Evolutionary conservation across 2,113 vertebrate genomes (phyloP).

Genomic region (Girardinichthys multiradiatus): DNA sequence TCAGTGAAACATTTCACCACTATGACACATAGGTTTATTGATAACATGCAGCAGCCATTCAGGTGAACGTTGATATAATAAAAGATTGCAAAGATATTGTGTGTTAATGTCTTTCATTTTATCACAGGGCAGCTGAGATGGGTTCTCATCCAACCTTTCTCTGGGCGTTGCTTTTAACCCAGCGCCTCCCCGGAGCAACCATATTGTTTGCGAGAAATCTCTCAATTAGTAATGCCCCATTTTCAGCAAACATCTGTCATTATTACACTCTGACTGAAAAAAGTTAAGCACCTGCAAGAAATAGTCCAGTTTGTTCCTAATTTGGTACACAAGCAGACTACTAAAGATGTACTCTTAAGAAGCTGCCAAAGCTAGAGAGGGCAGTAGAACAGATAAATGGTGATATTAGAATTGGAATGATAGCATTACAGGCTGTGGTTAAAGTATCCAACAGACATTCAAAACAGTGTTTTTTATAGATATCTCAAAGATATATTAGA

Average conservation of each 20-base stretch:
- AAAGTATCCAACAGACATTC: no score
- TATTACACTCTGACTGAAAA: no score
- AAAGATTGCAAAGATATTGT: slow-evolving; percentile 70
- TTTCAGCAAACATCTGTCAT: neutral
- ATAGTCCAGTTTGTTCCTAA: no score
- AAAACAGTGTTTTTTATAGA: no score
- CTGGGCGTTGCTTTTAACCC: neutral
- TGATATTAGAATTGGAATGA: no score
- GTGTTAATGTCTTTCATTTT: slow-evolving; percentile 9
- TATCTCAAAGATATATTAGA: no score
- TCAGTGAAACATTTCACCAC: slow-evolving; percentile 90
- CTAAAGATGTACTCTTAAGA: no score
- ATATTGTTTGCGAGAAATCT: neutral
- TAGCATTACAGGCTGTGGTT: no score
- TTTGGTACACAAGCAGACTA: no score
- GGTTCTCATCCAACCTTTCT: neutral
- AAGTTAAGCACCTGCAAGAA: no score
- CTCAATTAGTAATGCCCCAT: neutral
- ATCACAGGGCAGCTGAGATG: neutral
- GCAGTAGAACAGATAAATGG: no score
- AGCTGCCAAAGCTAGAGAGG: no score
- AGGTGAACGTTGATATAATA: slow-evolving; percentile 90
- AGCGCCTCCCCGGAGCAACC: neutral
- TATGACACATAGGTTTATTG: slow-evolving; percentile 82
- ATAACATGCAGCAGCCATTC: slow-evolving; percentile 89